A percentile compares a stretch with the other conserved stretches of the same genome.
Evolutionary conservation across 2,113 vertebrate genomes (phyloP).

Genomic region (Redunca redunca): DNA sequence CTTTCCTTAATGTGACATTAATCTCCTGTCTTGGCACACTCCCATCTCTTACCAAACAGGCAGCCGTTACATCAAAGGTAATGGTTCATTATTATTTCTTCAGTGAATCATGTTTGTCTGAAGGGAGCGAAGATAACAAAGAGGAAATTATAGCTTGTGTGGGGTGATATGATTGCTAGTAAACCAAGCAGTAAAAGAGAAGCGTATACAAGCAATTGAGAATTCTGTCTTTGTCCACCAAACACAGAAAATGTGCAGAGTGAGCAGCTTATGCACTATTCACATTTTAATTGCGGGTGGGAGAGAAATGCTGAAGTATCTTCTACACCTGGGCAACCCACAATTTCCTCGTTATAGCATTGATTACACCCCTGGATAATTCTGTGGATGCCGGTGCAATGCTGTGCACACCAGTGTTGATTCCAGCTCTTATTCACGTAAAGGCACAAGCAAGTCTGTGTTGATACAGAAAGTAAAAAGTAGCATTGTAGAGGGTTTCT

Average conservation of each 20-base stretch:
- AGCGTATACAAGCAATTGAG: neutral
- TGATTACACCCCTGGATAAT: neutral
- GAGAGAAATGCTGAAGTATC: neutral
- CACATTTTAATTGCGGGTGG: neutral
- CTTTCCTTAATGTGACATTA: neutral
- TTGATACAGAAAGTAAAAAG: neutral
- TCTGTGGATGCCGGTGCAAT: neutral
- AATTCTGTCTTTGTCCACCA: neutral
- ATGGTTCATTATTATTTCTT: conserved; percentile 55
- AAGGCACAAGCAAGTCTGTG: neutral
- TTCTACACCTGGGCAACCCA: neutral
- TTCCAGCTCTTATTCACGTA: neutral
- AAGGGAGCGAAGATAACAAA: conserved; percentile 60
- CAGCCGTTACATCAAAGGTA: neutral
- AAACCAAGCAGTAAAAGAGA: conserved; percentile 4
- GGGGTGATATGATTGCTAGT: conserved; percentile 25
- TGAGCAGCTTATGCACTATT: neutral
- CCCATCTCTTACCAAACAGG: neutral
- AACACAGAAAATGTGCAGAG: neutral
- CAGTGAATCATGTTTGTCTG: conserved; percentile 45
- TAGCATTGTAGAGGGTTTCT: neutral
- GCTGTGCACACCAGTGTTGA: neutral
- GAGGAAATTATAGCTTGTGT: conserved; percentile 58
- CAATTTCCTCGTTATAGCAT: neutral
- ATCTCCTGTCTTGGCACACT: neutral